These are phyloP conservation scores for Panopea generosa DNA, from an alignment of 2,888 invertebrate genomes.

Conservation along the genomic window DNA sequence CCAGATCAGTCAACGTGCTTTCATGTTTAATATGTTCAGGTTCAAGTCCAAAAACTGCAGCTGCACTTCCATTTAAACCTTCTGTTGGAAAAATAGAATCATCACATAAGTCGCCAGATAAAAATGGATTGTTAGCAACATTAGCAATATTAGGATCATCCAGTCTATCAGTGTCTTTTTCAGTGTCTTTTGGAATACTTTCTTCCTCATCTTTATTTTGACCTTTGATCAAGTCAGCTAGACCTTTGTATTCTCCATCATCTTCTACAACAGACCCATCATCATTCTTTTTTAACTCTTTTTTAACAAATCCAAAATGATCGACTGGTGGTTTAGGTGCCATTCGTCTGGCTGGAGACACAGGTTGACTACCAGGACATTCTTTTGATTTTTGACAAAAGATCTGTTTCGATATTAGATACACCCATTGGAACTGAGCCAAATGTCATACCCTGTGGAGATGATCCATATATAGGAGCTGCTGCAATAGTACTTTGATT, in stretches of 20 bases:
- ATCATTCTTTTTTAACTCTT: slow-evolving; percentile 33
- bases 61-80: slow-evolving; percentile 41
- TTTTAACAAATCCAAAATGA: slow-evolving; percentile 60
- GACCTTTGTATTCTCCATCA: slow-evolving; percentile 50
- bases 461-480: slow-evolving; percentile 13
- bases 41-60: slow-evolving; percentile 56
- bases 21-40: slow-evolving; percentile 33
- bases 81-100: slow-evolving; percentile 27
- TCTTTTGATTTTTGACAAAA: slow-evolving; percentile 55
- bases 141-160: slow-evolving; percentile 8
- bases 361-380: slow-evolving; percentile 50
- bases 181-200: neutral
- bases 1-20: slow-evolving; percentile 20
- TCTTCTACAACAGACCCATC: slow-evolving; percentile 22
- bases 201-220: neutral
- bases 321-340: slow-evolving; percentile 31
- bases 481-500: slow-evolving; percentile 10
- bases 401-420: slow-evolving; percentile 43
- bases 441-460: slow-evolving; percentile 17
- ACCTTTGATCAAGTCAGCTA: slow-evolving; percentile 27
- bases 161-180: slow-evolving; percentile 6
- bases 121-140: slow-evolving; percentile 51
- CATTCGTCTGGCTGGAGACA: slow-evolving; percentile 50
- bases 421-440: slow-evolving; percentile 25
- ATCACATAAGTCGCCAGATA: slow-evolving; percentile 48